Evolutionary conservation across 2,797 vertebrate species (phyloP).

Genomic region (Muraenolepis orangiensis): DNA sequence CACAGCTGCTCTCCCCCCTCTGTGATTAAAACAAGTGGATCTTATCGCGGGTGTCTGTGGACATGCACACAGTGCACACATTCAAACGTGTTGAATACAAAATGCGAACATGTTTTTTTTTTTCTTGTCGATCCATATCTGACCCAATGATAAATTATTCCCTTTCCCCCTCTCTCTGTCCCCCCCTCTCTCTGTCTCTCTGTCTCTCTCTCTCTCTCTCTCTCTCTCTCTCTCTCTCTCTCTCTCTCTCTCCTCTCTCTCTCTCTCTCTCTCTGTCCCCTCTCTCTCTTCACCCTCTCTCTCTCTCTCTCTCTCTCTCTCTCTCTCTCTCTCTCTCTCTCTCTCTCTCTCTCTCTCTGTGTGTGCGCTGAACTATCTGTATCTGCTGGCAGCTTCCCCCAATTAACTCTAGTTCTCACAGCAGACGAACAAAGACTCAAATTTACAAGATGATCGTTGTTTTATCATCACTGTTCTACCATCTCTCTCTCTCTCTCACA

Average conservation of each 20-base stretch:
- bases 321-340: neutral
- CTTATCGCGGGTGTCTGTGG: constrained; percentile 42
- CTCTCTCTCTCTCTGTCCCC: neutral
- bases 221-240: neutral
- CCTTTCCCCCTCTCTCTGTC: neutral
- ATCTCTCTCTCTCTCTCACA: neutral
- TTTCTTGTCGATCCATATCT: constrained; percentile 10
- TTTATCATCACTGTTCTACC: constrained; percentile 1
- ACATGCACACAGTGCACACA: neutral
- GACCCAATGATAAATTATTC: neutral
- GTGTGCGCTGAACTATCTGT: neutral
- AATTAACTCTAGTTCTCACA: constrained; percentile 49
- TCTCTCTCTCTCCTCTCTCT: neutral
- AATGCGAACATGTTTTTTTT: constrained; percentile 18
- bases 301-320: too few relatives aligned
- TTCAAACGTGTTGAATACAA: constrained; percentile 9
- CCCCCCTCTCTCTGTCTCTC: too few relatives aligned
- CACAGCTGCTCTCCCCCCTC: constrained; percentile 46
- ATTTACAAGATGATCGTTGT: constrained; percentile 42
- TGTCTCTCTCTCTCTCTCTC: neutral
- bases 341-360: neutral
- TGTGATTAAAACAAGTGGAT: constrained; percentile 56
- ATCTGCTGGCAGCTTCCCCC: constrained; percentile 12
- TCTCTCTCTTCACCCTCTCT: too few relatives aligned
- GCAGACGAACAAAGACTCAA: constrained; percentile 38